Evolutionary conservation across 2,797 vertebrate species (phyloP), one percentile per base, ranked within the genome.

Genomic region (Margarornis squamiger): DNA sequence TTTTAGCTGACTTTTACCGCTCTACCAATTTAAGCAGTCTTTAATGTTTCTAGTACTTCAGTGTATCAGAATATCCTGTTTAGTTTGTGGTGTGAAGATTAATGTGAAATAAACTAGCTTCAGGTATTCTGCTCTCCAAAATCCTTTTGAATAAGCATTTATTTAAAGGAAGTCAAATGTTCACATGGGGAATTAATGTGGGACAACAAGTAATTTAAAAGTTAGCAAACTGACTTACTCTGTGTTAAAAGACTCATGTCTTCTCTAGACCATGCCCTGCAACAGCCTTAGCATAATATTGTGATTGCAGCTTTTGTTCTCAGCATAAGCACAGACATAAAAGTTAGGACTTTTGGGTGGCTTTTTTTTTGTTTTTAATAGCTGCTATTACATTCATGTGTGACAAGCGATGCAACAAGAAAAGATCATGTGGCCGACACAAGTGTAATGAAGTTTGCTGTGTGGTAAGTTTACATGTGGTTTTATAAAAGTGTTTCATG

Each of bases 381-480:
- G 98, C 97, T 77, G 98, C 99, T 95, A 98, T 99, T 62, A 94
- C 98, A 65, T 99, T 99, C 97, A 98, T 98, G 59, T 99, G 99
- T 84, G 99, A 99, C 97, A 99, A 98, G 86, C 98, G 99, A 86
- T 99, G 99, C 97, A 99, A 96, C 97, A 99, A 99, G 98, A 99
- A 99, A 77, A 98, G 99, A 66, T 98, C 98, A 3, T 99, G 99
- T 91, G 99, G 99, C 61, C 98, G 99, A 67, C 99, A 99, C 97
- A 99, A 99, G 93, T 99, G 99, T 96, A 98, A 98, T 72, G 99
- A 99, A 97, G 97, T 99, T 90, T 99, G 99, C 91, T 99, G 99
- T 97, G 99, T 99, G 98, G 99, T 99, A 97, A 98, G 99, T 97
- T 85, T 62, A 73, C 10, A 0, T 71, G 11, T 57, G 23, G 8